Evolutionary conservation across 2,113 vertebrate species (phyloP).

Genomic region (Grammomys dolichurus): DNA sequence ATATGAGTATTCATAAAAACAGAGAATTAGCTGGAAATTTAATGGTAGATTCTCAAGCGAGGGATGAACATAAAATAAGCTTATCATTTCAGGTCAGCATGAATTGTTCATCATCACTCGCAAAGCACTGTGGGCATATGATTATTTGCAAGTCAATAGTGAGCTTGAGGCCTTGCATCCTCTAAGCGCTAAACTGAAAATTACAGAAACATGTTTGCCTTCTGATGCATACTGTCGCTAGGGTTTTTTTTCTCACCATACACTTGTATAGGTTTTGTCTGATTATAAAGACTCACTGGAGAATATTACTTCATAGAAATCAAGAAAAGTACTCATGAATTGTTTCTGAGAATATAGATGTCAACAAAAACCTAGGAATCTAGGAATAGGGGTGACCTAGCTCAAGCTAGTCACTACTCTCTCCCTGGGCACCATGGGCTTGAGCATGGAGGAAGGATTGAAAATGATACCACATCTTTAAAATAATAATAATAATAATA

Average conservation of each 20-base stretch:
- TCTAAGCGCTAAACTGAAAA: background rate
- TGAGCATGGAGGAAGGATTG: background rate
- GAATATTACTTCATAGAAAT: conserved; percentile 5
- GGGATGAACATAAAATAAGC: background rate
- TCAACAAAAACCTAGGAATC: background rate
- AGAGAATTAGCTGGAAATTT: background rate
- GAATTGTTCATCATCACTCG: background rate
- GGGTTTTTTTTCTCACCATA: background rate
- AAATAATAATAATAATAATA: background rate
- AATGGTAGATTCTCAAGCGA: background rate
- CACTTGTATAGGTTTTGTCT: background rate
- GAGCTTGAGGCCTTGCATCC: background rate
- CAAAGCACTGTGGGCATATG: background rate
- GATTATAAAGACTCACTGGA: background rate
- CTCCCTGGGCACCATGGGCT: background rate
- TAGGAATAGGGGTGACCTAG: background rate
- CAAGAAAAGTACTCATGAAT: background rate
- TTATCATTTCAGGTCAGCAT: background rate
- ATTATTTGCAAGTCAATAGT: background rate
- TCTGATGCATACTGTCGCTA: background rate
- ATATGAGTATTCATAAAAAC: background rate
- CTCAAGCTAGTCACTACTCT: no score
- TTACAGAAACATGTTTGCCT: background rate
- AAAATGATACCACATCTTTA: background rate
- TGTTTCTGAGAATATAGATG: conserved; percentile 13